These are phyloP conservation scores for Limanda limanda DNA, from an alignment of 2,113 vertebrate genomes.

Conservation along the genomic window DNA sequence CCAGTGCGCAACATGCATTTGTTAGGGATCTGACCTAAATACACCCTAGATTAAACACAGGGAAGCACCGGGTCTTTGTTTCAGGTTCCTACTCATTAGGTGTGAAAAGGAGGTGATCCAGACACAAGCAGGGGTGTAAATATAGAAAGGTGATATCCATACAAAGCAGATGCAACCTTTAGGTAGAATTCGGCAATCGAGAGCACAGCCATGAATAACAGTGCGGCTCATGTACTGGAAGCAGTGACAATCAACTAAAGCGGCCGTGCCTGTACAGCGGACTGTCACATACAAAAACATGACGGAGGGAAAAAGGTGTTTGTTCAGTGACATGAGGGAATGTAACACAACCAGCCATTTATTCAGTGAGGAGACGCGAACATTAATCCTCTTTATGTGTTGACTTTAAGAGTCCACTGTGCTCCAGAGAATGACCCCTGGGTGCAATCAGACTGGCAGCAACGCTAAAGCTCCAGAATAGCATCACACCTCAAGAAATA, in stretches of 20 bases:
- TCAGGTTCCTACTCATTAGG: constrained; percentile 80
- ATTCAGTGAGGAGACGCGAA: constrained; percentile 16
- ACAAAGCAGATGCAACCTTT: constrained; percentile 71
- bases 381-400: constrained; percentile 20
- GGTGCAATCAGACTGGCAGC: constrained; percentile 23
- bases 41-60: constrained; percentile 80
- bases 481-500: constrained; percentile 4
- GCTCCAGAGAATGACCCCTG: neutral
- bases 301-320: neutral
- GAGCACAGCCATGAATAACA: constrained; percentile 35
- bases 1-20: constrained; percentile 78
- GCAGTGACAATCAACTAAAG: constrained; percentile 30
- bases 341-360: neutral
- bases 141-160: constrained; percentile 77
- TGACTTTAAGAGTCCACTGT: constrained; percentile 10
- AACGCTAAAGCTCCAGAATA: constrained; percentile 11
- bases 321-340: constrained; percentile 12
- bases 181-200: constrained; percentile 45
- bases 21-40: constrained; percentile 85
- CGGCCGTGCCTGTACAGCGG: constrained; percentile 17
- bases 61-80: constrained; percentile 76
- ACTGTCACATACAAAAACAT: constrained; percentile 24
- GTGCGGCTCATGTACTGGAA: constrained; percentile 42
- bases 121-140: constrained; percentile 63
- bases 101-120: constrained; percentile 76